These are phyloP conservation scores for Drosophila biarmipes DNA, from an alignment of 1,140 invertebrate genomes.

Conservation along the genomic window DNA sequence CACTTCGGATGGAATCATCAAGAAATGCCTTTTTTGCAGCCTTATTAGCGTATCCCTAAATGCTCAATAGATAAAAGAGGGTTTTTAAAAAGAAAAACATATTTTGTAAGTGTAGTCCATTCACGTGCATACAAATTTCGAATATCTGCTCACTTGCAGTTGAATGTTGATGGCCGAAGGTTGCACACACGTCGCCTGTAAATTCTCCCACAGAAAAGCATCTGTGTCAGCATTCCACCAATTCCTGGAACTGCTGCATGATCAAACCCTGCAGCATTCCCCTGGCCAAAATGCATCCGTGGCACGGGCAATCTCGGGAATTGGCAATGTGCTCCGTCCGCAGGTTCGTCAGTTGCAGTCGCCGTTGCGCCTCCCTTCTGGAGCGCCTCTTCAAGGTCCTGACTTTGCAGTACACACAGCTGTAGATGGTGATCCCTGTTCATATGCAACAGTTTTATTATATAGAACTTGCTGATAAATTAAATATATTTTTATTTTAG, in stretches of 20 bases:
- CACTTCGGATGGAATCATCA: too few relatives aligned
- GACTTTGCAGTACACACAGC: slow-evolving; percentile 28
- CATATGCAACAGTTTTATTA: neutral
- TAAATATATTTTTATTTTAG: too few relatives aligned
- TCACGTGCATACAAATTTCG: neutral
- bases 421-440: slow-evolving; percentile 58
- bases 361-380: slow-evolving; percentile 1
- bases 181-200: slow-evolving; percentile 8
- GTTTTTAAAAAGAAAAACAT: too few relatives aligned
- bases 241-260: slow-evolving; percentile 40
- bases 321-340: slow-evolving; percentile 45
- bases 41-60: too few relatives aligned
- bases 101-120: neutral
- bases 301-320: slow-evolving; percentile 45
- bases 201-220: neutral
- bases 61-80: too few relatives aligned
- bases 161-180: neutral
- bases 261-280: slow-evolving; percentile 50
- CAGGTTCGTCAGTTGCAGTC: slow-evolving; percentile 4
- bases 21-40: too few relatives aligned
- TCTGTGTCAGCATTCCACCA: slow-evolving; percentile 32
- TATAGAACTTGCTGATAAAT: neutral
- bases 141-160: neutral
- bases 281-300: slow-evolving; percentile 46
- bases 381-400: slow-evolving; percentile 1